These are phyloP conservation scores for Agrochola lychnidis DNA, from an alignment of 2,888 invertebrate genomes.

Conservation along the genomic window DNA sequence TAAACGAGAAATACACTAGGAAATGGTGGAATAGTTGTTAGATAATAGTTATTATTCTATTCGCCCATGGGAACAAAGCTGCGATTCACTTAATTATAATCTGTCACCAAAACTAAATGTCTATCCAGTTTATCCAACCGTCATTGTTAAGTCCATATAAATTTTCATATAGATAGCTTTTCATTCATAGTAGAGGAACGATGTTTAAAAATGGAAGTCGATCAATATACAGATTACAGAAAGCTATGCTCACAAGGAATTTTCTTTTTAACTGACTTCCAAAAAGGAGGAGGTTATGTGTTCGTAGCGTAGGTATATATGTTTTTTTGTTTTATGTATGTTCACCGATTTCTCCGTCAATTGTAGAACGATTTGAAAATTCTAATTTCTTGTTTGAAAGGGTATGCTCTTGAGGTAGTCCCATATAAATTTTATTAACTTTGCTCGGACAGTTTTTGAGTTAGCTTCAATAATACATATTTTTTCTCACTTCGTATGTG, in stretches of 20 bases:
- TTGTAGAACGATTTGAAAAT: too few relatives aligned
- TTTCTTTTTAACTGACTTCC: too few relatives aligned
- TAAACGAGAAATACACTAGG: neutral
- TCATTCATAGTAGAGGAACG: neutral
- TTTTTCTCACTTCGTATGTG: too few relatives aligned
- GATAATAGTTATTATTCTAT: constrained; percentile 16
- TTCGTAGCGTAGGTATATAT: too few relatives aligned
- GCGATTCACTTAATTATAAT: constrained; percentile 32
- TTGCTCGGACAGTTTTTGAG: too few relatives aligned
- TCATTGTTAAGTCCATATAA: neutral
- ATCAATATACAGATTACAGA: neutral
- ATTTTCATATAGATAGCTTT: constrained; percentile 22
- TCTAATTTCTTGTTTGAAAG: too few relatives aligned
- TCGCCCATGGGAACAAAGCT: constrained; percentile 6
- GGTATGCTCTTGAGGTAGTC: too few relatives aligned
- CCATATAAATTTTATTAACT: too few relatives aligned
- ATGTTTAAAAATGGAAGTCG: neutral
- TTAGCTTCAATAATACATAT: too few relatives aligned
- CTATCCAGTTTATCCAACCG: constrained; percentile 12
- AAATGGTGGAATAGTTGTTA: neutral
- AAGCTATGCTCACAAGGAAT: neutral
- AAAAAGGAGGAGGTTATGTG: too few relatives aligned
- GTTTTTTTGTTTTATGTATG: too few relatives aligned
- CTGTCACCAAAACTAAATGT: constrained; percentile 21
- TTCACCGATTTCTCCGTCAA: too few relatives aligned